Evolutionary conservation across 2,888 invertebrate genomes (phyloP).

Genomic region (Aporophyla nigra): DNA sequence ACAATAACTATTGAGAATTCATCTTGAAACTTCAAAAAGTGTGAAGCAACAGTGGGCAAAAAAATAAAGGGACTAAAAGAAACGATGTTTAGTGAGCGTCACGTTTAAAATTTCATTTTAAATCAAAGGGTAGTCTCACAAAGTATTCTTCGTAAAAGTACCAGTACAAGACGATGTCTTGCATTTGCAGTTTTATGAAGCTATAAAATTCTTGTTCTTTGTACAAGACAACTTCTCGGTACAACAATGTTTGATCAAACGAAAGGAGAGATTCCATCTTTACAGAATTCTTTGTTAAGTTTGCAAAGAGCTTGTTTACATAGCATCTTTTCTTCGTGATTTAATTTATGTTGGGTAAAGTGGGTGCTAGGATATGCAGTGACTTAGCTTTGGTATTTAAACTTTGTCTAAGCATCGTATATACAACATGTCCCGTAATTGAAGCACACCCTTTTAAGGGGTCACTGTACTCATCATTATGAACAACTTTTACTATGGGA

Average conservation of each 20-base stretch:
- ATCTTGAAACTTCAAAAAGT: not conserved
- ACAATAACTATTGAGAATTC: not conserved
- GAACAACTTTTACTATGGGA: no score
- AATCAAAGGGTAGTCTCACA: not conserved
- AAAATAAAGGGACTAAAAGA: not conserved
- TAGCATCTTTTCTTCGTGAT: not conserved
- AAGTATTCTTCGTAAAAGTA: slow-evolving; percentile 19
- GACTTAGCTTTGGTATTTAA: not conserved
- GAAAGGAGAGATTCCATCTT: slow-evolving; percentile 21
- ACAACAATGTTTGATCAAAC: slow-evolving; percentile 43
- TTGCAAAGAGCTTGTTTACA: slow-evolving; percentile 6
- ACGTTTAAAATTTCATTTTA: slow-evolving; percentile 11
- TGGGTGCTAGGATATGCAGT: not conserved
- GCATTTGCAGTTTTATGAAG: slow-evolving; percentile 47
- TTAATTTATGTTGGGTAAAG: not conserved
- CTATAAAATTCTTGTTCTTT: slow-evolving; percentile 28
- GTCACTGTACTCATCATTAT: no score
- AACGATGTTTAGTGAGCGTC: not conserved
- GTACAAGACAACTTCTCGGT: slow-evolving; percentile 15
- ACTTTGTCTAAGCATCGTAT: not conserved
- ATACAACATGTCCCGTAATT: no score
- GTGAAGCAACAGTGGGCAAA: not conserved
- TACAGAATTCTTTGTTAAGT: slow-evolving; percentile 27
- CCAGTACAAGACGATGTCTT: slow-evolving; percentile 1
- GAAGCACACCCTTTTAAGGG: no score